phyloP scores from a whole-genome alignment of 2,888 invertebrate species.

The Gasteruption jaculator region DNA sequence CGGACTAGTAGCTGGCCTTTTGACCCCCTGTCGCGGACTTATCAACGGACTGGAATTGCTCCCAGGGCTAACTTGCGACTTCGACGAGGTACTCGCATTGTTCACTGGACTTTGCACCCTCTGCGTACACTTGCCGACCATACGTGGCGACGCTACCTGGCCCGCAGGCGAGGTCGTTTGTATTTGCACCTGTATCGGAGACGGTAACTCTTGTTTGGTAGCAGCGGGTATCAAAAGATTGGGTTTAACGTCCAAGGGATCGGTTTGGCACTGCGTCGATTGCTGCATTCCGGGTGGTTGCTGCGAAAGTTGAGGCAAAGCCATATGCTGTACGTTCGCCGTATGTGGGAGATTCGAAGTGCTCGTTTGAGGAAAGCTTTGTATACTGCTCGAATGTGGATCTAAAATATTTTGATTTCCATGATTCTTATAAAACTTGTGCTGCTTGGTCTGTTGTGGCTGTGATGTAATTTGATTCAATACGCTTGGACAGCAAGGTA shows the following conservation, averaged over 20 bases:
- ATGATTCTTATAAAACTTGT: conserved; percentile 37
- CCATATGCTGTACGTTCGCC: conserved; percentile 26
- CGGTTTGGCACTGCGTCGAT: conserved; percentile 46
- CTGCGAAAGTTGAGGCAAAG: conserved; percentile 24
- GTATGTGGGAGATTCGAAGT: conserved; percentile 21
- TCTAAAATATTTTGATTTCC: conserved; percentile 40
- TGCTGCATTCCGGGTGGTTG: conserved; percentile 33
- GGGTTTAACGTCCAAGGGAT: conserved; percentile 42
- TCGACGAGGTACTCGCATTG: conserved; percentile 25
- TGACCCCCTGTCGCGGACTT: conserved; percentile 45
- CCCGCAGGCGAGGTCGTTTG: conserved; percentile 38
- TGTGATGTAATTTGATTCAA: conserved; percentile 25
- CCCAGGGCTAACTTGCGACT: conserved; percentile 37
- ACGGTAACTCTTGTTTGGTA: conserved; percentile 41
- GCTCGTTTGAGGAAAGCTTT: conserved; percentile 31
- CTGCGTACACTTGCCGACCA: conserved; percentile 31
- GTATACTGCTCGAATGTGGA: conserved; percentile 43
- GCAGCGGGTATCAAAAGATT: conserved; percentile 37
- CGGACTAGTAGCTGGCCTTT: conserved; percentile 47
- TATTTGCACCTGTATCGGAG: conserved; percentile 40
- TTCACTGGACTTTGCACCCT: conserved; percentile 34
- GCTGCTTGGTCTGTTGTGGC: conserved; percentile 20
- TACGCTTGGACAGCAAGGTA: conserved; percentile 41
- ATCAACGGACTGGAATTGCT: conserved; percentile 29
- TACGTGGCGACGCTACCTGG: conserved; percentile 39